These are phyloP conservation scores for Calliphora vomitoria DNA, from an alignment of 2,888 invertebrate genomes.

Conservation along the genomic window DNA sequence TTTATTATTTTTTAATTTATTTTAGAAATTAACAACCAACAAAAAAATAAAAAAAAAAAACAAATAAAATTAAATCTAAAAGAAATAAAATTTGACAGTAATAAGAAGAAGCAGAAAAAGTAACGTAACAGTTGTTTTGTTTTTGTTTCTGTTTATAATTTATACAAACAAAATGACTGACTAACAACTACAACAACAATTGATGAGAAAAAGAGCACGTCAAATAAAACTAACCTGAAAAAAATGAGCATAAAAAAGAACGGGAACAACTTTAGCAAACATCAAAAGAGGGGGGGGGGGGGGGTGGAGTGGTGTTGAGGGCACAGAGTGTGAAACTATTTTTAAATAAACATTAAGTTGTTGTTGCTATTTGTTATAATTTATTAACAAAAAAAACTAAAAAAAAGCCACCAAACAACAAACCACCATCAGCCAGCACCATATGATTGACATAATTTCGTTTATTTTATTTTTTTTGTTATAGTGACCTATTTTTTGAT, in stretches of 20 bases:
- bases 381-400: slow-evolving; percentile 18
- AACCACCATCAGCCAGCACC: slow-evolving; percentile 5
- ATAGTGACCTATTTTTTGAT: slow-evolving; percentile 60
- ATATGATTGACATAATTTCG: slow-evolving; percentile 61
- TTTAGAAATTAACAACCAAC: neutral
- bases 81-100: neutral
- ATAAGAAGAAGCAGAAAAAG: no score
- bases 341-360: slow-evolving; percentile 24
- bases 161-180: no score
- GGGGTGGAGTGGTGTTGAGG: neutral
- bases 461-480: slow-evolving; percentile 45
- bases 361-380: slow-evolving; percentile 26
- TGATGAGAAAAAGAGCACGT: neutral
- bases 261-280: neutral
- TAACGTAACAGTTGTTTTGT: neutral
- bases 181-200: no score
- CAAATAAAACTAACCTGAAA: neutral
- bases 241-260: neutral
- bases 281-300: neutral
- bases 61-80: neutral
- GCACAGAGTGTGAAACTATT: slow-evolving; percentile 30
- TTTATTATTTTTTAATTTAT: slow-evolving; percentile 5
- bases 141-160: neutral
- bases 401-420: slow-evolving; percentile 32
- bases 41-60: neutral